These are phyloP conservation scores for Copidosoma aretas DNA, from an alignment of 2,888 invertebrate genomes.

Conservation along the genomic window DNA sequence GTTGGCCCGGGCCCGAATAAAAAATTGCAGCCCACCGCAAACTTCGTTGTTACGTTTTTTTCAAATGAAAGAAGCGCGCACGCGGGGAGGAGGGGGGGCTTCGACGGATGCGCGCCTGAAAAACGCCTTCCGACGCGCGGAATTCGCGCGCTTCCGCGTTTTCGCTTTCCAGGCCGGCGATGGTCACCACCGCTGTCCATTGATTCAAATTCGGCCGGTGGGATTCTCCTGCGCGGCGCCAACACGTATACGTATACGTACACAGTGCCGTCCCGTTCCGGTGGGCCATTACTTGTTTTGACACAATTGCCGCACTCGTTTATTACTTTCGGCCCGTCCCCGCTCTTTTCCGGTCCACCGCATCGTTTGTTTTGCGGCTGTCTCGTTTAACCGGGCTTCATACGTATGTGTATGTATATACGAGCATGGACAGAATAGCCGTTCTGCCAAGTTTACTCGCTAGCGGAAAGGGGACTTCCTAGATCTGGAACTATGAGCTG, in stretches of 20 bases:
- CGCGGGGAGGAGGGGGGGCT: background rate
- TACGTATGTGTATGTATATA: no score
- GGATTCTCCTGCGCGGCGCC: constrained; percentile 30
- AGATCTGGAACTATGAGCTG: no score
- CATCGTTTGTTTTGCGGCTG: background rate
- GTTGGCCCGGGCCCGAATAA: constrained; percentile 21
- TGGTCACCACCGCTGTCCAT: constrained; percentile 11
- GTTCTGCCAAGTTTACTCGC: no score
- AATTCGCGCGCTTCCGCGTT: constrained; percentile 4
- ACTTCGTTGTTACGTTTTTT: constrained; percentile 19
- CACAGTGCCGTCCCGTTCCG: no score
- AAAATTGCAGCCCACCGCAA: constrained; percentile 12
- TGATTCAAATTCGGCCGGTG: constrained; percentile 33
- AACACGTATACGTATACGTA: no score
- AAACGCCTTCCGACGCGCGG: constrained; percentile 37
- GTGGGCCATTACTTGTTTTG: constrained; percentile 33
- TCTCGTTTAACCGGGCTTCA: background rate
- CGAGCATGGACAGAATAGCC: no score
- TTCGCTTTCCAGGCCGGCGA: background rate
- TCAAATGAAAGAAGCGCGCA: constrained; percentile 7
- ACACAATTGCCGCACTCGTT: constrained; percentile 23
- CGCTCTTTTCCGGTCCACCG: background rate
- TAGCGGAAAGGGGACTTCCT: no score
- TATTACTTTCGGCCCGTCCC: background rate
- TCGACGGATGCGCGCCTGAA: constrained; percentile 36